phyloP scores from a whole-genome alignment of 2,113 vertebrate species.

The Aldabrachelys gigantea region DNA sequence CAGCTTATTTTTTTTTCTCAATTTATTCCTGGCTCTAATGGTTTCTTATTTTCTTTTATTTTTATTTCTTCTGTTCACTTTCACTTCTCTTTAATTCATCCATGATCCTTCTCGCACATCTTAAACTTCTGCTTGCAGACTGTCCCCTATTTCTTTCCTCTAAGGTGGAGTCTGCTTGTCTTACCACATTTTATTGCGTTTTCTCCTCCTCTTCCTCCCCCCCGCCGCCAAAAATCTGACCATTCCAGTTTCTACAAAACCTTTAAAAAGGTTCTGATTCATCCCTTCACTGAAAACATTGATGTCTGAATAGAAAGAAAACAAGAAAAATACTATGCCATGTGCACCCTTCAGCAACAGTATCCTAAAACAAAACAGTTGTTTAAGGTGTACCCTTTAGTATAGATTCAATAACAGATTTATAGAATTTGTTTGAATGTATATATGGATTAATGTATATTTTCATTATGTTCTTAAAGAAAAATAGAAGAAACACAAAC shows the following conservation, averaged over 20 bases:
- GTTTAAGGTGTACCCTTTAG: neutral
- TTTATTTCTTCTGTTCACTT: neutral
- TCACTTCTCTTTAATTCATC: neutral
- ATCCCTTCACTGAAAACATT: neutral
- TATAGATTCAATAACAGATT: neutral
- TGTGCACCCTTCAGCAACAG: neutral
- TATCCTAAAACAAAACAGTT: neutral
- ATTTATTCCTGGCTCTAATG: neutral
- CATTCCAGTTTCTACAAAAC: neutral
- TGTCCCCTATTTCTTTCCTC: neutral
- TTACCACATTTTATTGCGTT: neutral
- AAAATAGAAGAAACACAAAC: neutral
- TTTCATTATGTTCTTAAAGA: neutral
- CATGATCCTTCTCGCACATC: neutral
- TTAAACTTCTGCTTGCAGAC: neutral
- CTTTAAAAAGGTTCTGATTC: neutral
- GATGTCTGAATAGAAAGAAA: neutral
- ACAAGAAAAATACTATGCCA: neutral
- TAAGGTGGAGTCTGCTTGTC: neutral
- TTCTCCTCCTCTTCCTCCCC: neutral
- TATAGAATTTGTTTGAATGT: neutral
- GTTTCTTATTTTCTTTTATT: neutral
- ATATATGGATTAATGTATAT: neutral
- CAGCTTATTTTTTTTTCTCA: neutral
- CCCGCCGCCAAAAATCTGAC: neutral